Evolutionary conservation across 2,888 invertebrate genomes (phyloP), one percentile per base, ranked within the genome.

Genomic region (Trilocha varians): DNA sequence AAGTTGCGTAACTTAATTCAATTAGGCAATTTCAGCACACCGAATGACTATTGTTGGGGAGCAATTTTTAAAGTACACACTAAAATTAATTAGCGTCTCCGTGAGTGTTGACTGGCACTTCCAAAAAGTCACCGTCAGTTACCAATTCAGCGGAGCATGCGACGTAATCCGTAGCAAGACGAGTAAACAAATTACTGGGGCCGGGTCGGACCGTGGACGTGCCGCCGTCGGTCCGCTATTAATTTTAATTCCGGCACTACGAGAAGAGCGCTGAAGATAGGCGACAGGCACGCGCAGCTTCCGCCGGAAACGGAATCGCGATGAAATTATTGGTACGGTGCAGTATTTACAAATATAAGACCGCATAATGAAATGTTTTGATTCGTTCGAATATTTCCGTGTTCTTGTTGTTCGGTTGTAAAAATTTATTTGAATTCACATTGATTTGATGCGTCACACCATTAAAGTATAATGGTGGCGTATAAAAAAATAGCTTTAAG

Each of bases 151-250:
- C 67, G 70, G 69, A 77, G 80, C 80, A 70, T 71, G 70, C 80
- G 69, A 70, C 73, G 75, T 84, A 83, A 84, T 84, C 83, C 83
- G 59, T 67, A 68, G 72, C 70, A 74, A 72, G 77, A 69, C 76
- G 75, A 78, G 80, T 83, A 84, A 84, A 84, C 84, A 84, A 84
- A 83, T 84, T 83, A 83, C 80, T 62, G 61, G 65, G 57, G 57
- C 65, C 63, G 71, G 66, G 65, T 66, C 63, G 63, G 66, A 63
- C 63, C 70, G 65, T 62, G 62, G 68, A 62, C 63, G 65, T 68
- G 70, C 67, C 69, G 67, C 61, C 61, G 55, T 58, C 75, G 69
- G 70, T 65, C 69, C 65, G 75, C 84, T 82, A 84, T 84, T 83
- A 83, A 84, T 84, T 83, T 83, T 84, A 83, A 84, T 84, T 84